A percentile compares a stretch with the other conserved stretches of the same genome.
These are phyloP conservation scores for Serranus cabrilla DNA, from an alignment of 2,797 vertebrate species.

Conservation along the genomic window DNA sequence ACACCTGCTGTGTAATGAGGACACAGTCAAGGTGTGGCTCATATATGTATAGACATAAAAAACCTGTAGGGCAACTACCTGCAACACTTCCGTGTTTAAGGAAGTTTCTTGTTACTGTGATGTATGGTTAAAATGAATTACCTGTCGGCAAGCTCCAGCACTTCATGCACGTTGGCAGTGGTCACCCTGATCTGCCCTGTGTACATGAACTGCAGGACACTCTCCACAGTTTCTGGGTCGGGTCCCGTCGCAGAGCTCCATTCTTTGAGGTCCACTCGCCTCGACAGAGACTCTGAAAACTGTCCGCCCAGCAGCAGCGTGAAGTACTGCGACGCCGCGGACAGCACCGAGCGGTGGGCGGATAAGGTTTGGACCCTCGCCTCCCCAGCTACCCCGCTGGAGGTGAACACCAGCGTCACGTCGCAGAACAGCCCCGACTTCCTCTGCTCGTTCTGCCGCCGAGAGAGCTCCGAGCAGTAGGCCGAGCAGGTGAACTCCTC, in stretches of 20 bases:
- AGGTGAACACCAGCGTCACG: conserved; percentile 90
- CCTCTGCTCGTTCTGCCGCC: conserved; percentile 93
- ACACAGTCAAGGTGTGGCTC: conserved; percentile 27
- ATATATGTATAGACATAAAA: background rate
- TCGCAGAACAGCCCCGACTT: conserved; percentile 92
- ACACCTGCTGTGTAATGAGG: background rate
- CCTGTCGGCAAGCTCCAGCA: conserved; percentile 96
- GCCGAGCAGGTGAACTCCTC: conserved; percentile 90
- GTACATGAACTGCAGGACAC: conserved; percentile 95
- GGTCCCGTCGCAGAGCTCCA: conserved; percentile 93
- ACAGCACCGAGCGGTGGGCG: conserved; percentile 92
- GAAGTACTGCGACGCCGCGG: conserved; percentile 93
- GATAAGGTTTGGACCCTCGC: conserved; percentile 69
- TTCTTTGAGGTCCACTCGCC: conserved; percentile 91
- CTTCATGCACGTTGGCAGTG: conserved; percentile 92
- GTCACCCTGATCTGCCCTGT: conserved; percentile 92
- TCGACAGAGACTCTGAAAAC: conserved; percentile 89
- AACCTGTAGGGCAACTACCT: background rate
- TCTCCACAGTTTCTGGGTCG: conserved; percentile 91
- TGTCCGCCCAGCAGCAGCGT: conserved; percentile 89
- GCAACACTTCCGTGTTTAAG: conserved; percentile 6
- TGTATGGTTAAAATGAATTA: conserved; percentile 62
- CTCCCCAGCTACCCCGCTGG: conserved; percentile 55
- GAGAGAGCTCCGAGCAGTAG: conserved; percentile 91
- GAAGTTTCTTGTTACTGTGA: background rate